phyloP scores from a whole-genome alignment of 2,113 vertebrate genomes.

The Antidorcas marsupialis region DNA sequence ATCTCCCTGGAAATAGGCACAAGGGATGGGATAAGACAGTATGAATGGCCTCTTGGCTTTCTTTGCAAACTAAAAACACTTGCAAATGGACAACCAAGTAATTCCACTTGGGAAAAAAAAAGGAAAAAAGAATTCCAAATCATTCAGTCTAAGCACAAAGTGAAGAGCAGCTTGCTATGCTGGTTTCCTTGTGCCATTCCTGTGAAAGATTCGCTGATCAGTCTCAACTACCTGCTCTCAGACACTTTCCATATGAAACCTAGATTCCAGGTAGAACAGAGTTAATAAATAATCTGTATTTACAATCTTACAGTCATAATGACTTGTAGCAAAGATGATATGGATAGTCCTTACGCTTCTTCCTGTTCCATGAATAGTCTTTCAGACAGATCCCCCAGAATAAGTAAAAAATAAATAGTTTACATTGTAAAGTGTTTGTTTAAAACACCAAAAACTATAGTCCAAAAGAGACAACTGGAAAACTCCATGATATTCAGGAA shows the following conservation, averaged over 20 bases:
- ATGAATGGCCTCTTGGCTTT: conserved; percentile 38
- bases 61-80: conserved; percentile 38
- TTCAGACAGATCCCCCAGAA: conserved; percentile 77
- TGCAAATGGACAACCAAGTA: conserved; percentile 36
- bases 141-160: conserved; percentile 59
- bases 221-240: conserved; percentile 67
- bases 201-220: not conserved
- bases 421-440: conserved; percentile 68
- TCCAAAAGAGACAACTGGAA: conserved; percentile 57
- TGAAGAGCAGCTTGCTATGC: conserved; percentile 45
- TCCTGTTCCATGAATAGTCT: conserved; percentile 76
- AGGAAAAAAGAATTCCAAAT: not conserved
- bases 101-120: conserved; percentile 45
- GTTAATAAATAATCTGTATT: conserved; percentile 89
- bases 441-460: not conserved
- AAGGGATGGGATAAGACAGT: not conserved
- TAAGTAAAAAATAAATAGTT: conserved; percentile 86
- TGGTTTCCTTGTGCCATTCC: conserved; percentile 52
- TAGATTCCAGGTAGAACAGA: conserved; percentile 80
- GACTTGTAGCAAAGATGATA: conserved; percentile 78
- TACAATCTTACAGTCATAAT: conserved; percentile 84
- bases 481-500: conserved; percentile 66
- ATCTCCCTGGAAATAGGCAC: not conserved
- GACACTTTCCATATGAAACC: conserved; percentile 54
- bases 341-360: conserved; percentile 82